Conservation (phyloP, 2,113 vertebrate genomes). For the Polypterus senegalus region DNA sequence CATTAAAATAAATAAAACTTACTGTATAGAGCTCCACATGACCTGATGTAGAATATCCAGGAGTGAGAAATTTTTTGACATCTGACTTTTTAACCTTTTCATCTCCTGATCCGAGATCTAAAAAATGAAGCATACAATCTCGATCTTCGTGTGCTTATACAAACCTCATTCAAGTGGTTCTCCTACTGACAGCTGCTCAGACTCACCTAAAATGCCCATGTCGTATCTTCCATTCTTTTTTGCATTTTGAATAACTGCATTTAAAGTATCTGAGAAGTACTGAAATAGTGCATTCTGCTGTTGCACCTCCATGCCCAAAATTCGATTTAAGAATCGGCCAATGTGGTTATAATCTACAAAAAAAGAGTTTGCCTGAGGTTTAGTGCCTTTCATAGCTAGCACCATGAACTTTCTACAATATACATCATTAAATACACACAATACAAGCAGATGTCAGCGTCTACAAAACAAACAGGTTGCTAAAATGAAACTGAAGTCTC, state of each 20-base stretch:
- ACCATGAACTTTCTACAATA: too few species aligned
- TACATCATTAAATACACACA: too few species aligned
- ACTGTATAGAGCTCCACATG: constrained; percentile 90
- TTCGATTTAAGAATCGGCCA: constrained; percentile 92
- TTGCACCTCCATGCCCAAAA: constrained; percentile 93
- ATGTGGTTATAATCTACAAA: constrained; percentile 94
- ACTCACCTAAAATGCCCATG: constrained; percentile 92
- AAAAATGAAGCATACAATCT: constrained; percentile 2
- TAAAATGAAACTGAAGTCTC: too few species aligned
- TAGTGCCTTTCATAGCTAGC: neutral
- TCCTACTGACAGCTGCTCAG: too few species aligned
- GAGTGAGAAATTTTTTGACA: constrained; percentile 85
- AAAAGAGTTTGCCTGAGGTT: neutral
- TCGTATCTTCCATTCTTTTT: constrained; percentile 94
- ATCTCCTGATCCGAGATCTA: constrained; percentile 91
- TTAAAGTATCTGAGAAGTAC: constrained; percentile 90
- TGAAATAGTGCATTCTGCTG: constrained; percentile 95
- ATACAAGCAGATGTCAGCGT: too few species aligned
- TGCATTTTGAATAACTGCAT: constrained; percentile 87
- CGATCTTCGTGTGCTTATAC: neutral
- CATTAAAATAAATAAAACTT: constrained; percentile 23
- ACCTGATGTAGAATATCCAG: constrained; percentile 88
- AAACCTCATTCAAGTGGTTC: neutral
- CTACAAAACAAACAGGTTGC: too few species aligned
- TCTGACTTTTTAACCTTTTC: constrained; percentile 91